phyloP scores from a whole-genome alignment of 37 sponge, comb jelly and placozoan genomes.

The Corticium candelabrum region DNA sequence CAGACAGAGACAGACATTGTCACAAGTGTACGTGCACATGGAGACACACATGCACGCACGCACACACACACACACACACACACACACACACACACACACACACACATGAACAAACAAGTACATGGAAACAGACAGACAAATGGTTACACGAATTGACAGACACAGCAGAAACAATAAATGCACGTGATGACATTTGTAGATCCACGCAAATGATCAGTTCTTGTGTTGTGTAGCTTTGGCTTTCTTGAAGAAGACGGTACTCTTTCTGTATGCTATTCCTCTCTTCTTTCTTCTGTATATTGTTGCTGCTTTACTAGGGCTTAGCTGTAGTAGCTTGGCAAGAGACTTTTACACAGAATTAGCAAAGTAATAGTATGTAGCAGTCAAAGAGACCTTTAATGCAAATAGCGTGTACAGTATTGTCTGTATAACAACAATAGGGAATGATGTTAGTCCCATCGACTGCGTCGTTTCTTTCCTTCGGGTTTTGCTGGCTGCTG shows the following conservation, averaged over 20 bases:
- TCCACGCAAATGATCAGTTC: background rate
- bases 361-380: conserved; percentile 12
- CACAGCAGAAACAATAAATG: too few relatives aligned
- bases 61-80: conserved; percentile 20
- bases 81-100: conserved; percentile 12
- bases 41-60: conserved; percentile 9
- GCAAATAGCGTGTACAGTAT: too few relatives aligned
- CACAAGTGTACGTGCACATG: background rate
- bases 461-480: too few relatives aligned
- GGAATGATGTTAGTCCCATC: too few relatives aligned
- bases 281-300: background rate
- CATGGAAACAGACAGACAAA: conserved; percentile 1
- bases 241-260: background rate
- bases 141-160: too few relatives aligned
- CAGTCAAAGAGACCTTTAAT: too few relatives aligned
- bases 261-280: background rate
- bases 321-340: background rate
- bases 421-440: too few relatives aligned
- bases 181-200: too few relatives aligned
- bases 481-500: too few relatives aligned
- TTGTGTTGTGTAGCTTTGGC: background rate
- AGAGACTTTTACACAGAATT: conserved; percentile 1
- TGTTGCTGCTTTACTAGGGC: background rate
- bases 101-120: background rate
- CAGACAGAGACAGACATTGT: background rate